Conservation (phyloP, 2,113 vertebrate genomes). For the Thamnaconus septentrionalis region DNA sequence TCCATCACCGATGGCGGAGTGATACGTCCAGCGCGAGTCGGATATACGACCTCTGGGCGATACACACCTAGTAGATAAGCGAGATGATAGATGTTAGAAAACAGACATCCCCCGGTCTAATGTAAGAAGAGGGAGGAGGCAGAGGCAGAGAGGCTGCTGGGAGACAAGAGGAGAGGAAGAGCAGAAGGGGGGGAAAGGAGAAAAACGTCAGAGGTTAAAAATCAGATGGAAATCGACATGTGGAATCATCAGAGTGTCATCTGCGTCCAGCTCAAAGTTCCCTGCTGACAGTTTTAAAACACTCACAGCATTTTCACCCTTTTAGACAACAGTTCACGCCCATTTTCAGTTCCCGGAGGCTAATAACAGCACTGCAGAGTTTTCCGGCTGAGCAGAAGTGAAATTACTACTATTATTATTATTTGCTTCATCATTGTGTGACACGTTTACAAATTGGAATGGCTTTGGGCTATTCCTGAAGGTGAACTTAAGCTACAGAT, state of each 20-base stretch:
- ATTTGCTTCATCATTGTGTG: no score
- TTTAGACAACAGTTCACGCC: no score
- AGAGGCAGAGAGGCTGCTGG: constrained; percentile 62
- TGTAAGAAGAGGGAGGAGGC: constrained; percentile 67
- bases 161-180: constrained; percentile 60
- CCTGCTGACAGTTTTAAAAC: no score
- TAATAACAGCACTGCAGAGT: no score
- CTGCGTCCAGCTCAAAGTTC: background rate
- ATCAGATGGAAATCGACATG: background rate
- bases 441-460: no score
- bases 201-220: constrained; percentile 57
- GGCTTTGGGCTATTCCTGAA: no score
- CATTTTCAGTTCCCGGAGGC: no score
- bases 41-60: constrained; percentile 49
- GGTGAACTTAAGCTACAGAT: no score
- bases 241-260: background rate
- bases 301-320: no score
- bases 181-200: constrained; percentile 43
- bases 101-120: constrained; percentile 80
- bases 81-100: constrained; percentile 76
- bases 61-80: constrained; percentile 83
- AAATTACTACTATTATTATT: no score
- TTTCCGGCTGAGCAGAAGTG: no score
- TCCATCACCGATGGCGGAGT: constrained; percentile 45
- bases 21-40: constrained; percentile 57